Percentiles rank a stretch among this genome's conserved stretches.
Conservation (phyloP, 1,140 invertebrate genomes). For the Gerris buenoi region DNA sequence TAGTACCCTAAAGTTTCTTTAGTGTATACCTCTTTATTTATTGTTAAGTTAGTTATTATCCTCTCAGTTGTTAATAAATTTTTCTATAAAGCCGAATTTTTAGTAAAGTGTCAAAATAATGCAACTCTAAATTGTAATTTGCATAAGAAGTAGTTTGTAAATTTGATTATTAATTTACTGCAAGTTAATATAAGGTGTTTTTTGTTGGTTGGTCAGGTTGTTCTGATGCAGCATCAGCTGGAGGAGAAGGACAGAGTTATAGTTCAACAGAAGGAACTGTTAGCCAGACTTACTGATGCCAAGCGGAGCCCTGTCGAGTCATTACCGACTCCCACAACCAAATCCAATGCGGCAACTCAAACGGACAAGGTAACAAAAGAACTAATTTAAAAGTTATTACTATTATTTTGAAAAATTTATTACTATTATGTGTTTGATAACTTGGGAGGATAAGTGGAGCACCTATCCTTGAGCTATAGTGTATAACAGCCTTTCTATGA, state of each 20-base stretch:
- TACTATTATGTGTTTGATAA: constrained; percentile 1
- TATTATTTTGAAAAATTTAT: constrained; percentile 7
- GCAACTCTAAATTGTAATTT: neutral
- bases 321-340: neutral
- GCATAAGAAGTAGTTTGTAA: neutral
- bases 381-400: neutral
- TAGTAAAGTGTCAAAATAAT: no score
- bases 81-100: no score
- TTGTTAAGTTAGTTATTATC: no score
- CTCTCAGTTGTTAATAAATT: no score
- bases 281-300: constrained; percentile 27
- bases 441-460: no score
- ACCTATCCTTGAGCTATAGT: no score
- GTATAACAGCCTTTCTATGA: no score
- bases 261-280: constrained; percentile 40
- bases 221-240: constrained; percentile 38
- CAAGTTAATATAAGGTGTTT: neutral
- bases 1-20: no score
- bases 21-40: no score
- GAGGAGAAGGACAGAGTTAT: constrained; percentile 56
- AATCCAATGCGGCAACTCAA: constrained; percentile 50
- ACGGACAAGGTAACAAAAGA: constrained; percentile 43
- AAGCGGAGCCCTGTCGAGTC: constrained; percentile 13
- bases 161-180: neutral
- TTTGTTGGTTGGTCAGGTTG: constrained; percentile 24